These are phyloP conservation scores for Apogon talboti DNA, from an alignment of 2,797 vertebrate genomes.

Conservation along the genomic window DNA sequence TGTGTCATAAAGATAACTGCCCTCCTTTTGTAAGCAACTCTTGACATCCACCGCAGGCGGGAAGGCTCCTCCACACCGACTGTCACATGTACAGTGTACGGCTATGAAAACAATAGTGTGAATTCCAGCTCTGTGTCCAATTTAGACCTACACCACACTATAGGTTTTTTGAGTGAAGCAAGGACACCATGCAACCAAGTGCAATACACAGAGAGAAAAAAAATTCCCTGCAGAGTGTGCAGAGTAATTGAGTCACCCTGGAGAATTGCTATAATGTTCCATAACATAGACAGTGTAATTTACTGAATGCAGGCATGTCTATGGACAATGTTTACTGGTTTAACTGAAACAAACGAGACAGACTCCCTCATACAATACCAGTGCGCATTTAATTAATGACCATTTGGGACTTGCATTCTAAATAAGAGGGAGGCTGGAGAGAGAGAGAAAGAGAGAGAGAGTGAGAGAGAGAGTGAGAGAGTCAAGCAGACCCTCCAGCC, in stretches of 20 bases:
- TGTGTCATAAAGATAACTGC: slow-evolving; percentile 60
- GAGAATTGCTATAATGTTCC: slow-evolving; percentile 67
- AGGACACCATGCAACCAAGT: slow-evolving; percentile 72
- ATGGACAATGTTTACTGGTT: slow-evolving; percentile 63
- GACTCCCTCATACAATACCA: slow-evolving; percentile 58
- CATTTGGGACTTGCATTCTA: slow-evolving; percentile 73
- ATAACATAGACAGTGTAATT: slow-evolving; percentile 65
- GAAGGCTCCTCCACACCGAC: slow-evolving; percentile 47
- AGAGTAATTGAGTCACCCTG: slow-evolving; percentile 61
- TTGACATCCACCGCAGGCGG: slow-evolving; percentile 55
- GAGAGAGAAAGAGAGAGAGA: slow-evolving; percentile 22
- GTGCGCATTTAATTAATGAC: slow-evolving; percentile 74
- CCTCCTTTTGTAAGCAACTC: slow-evolving; percentile 49
- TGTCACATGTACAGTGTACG: slow-evolving; percentile 55
- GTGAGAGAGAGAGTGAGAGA: slow-evolving; percentile 24
- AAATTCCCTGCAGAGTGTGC: slow-evolving; percentile 55
- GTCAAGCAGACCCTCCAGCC: slow-evolving; percentile 45
- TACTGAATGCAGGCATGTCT: slow-evolving; percentile 50
- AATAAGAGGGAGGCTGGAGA: slow-evolving; percentile 46
- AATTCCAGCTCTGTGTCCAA: slow-evolving; percentile 70
- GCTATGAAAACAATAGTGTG: slow-evolving; percentile 53
- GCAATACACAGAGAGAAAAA: slow-evolving; percentile 58
- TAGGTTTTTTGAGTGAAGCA: slow-evolving; percentile 71
- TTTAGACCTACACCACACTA: slow-evolving; percentile 70
- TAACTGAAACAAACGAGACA: slow-evolving; percentile 66